Evolutionary conservation across 2,797 vertebrate genomes (phyloP).

Genomic region (Sebastes variabilis): DNA sequence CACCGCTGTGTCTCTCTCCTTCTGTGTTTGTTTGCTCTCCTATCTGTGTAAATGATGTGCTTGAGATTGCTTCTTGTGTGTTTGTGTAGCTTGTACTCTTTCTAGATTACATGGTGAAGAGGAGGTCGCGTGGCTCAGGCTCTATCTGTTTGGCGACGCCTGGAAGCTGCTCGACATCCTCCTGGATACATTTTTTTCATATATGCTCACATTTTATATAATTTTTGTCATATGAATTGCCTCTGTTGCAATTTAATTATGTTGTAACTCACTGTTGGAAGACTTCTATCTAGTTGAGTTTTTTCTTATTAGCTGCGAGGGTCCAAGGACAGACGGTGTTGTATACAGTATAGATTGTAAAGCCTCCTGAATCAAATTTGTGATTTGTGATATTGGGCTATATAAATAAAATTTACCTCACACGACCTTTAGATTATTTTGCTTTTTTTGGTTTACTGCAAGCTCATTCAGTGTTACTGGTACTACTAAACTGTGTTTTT

Average conservation of each 20-base stretch:
- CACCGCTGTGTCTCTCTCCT: too few species aligned
- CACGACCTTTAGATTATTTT: background rate
- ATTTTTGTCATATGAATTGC: background rate
- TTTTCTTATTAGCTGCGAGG: background rate
- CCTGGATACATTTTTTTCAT: background rate
- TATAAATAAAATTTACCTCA: background rate
- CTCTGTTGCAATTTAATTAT: background rate
- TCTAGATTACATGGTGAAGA: background rate
- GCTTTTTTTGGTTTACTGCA: background rate
- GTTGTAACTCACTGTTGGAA: background rate
- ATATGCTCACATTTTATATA: background rate
- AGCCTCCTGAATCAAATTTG: too few species aligned
- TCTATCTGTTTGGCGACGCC: accelerated
- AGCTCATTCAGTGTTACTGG: background rate
- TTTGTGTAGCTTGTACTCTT: background rate
- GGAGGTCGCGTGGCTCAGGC: background rate
- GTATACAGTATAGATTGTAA: accelerated
- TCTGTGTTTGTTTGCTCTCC: background rate
- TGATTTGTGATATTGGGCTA: too few species aligned
- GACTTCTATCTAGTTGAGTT: background rate
- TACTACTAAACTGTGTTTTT: background rate
- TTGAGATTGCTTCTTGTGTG: background rate
- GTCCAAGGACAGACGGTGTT: background rate
- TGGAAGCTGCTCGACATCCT: background rate
- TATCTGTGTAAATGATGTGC: background rate